A percentile compares a stretch with the other conserved stretches of the same genome.
phyloP scores from a whole-genome alignment of 2,797 vertebrate species.

The Xenops minutus region DNA sequence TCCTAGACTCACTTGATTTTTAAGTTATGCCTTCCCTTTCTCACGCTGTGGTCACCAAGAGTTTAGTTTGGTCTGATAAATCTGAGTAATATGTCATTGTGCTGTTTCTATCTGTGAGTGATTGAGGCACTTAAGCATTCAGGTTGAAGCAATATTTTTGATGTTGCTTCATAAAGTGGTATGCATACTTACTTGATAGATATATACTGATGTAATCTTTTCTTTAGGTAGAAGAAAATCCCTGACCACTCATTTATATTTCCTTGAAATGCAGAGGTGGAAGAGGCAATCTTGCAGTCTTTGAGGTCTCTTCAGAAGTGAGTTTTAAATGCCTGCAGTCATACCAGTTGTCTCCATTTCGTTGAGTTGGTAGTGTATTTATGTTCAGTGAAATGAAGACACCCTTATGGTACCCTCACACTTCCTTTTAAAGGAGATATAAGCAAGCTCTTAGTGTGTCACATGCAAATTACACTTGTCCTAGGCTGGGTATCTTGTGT shows the following conservation, averaged over 20 bases:
- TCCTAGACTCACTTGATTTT: conserved; percentile 72
- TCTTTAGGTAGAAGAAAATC: background rate
- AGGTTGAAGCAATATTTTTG: background rate
- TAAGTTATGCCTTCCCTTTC: conserved; percentile 70
- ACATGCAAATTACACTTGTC: background rate
- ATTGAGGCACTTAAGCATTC: background rate
- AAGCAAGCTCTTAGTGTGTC: background rate
- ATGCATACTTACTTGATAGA: background rate
- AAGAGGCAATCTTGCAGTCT: background rate
- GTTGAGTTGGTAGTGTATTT: background rate
- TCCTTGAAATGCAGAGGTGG: background rate
- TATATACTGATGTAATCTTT: background rate
- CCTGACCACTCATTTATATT: background rate
- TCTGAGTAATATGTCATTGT: background rate
- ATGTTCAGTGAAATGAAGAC: background rate
- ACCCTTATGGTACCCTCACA: background rate
- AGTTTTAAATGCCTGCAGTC: background rate
- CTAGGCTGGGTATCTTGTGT: background rate
- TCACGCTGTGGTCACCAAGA: background rate
- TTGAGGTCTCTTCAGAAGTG: background rate
- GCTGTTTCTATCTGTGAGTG: background rate
- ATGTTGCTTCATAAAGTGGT: background rate
- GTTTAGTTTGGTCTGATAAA: background rate
- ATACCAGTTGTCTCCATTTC: background rate
- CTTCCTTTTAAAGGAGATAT: background rate